Evolutionary conservation across 1,140 invertebrate genomes (phyloP), one percentile per base, ranked within the genome.

Genomic region (Calosoma granatense): DNA sequence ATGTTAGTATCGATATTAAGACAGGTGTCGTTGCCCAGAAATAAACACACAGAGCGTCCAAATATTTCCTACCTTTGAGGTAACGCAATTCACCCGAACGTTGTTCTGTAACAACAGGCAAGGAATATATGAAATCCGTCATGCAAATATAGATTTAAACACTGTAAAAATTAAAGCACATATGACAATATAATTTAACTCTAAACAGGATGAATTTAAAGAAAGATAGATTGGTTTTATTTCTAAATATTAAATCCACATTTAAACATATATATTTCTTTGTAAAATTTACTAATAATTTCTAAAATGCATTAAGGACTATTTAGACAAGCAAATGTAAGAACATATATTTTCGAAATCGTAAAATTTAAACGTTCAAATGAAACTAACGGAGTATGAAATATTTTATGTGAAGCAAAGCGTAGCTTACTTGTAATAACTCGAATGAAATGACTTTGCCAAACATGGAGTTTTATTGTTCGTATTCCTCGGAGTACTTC

Each of bases 11-110:
- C 1, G 93, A 88, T 60, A 99, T 95, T 1, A 98, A 67, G 47
- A 98, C 89, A 0, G 96, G 96, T n/a, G 96, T 98, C 4, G 93
- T 95, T 1, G 96, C 97, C 97, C 97, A 99, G 70, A 99, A 92
- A 71, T 94, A 98, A 1, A 98, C 97, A 76, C 96, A 99, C 51
- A 97, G 72, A n/a, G 96, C 97, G 77, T 99, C 97, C 58, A 99
- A 72, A 74, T 98, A 99, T 76, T 99, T 99, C 60, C 93, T 78
- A 15, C 85, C 83, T 60, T 84, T 84, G 47, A 96, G 71, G 66
- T 85, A 88, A 54, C 82, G 81, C 17, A 96, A 66, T 76, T 96
- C 92, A 39, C 74, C 67, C 1, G 76, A 70, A 47, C 93, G 76
- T 11, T 85, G 72, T 60, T 76, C 82, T 85, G n/a, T n/a, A n/a